Base-by-base conservation (phyloP, 2,888 invertebrate genomes). In the Bhutanitis thaidina region DNA sequence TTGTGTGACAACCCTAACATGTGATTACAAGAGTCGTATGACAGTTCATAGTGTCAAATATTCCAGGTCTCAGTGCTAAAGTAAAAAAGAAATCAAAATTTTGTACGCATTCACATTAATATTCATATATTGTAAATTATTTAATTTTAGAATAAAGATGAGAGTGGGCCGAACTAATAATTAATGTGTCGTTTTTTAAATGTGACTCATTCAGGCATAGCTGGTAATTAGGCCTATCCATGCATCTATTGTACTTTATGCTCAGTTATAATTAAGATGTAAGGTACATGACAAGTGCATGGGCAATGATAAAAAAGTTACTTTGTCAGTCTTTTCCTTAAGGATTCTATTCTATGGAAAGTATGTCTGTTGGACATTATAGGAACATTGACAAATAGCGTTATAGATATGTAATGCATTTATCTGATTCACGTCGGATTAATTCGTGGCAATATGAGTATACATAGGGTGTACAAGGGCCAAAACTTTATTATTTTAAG, bases 201-300 rank as follows among this genome's bases (percentile, higher is more conserved):
- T 51, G 51, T 63, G 65, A 68, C 66, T 67, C 67, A 53, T 65
- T 62, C 62, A 65, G 67, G 59, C 61, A 51, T 64, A 70, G 63
- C 64, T 62, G 57, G 58, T 62, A 59, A 59, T 64, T 69, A 62
- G 73, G 76, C 76, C 74, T 75, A 70, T 74, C 67, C 67, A 60
- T 64, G 63, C 71, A 67, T 74, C 65, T 68, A 60, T 80, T 80
- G 81, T 80, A 79, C 80, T 85, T 82, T 78, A 77, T 82, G 85
- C 87, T 87, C 87, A 86, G 85, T 86, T 86, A 71, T 85, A 78
- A 59, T 80, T 77, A 83, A 84, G 82, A 77, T 63, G 69, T 77
- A 75, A 74, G 69, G 63, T 54, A 61, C 25, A 29, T 48, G 52
- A 51, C 55, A 47, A 52, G 41, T 44, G 39, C 27, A n/a, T 48